A percentile compares a stretch with the other conserved stretches of the same genome.
Conservation (phyloP, 2,113 vertebrate genomes). For the Ceyx melanurus region DNA sequence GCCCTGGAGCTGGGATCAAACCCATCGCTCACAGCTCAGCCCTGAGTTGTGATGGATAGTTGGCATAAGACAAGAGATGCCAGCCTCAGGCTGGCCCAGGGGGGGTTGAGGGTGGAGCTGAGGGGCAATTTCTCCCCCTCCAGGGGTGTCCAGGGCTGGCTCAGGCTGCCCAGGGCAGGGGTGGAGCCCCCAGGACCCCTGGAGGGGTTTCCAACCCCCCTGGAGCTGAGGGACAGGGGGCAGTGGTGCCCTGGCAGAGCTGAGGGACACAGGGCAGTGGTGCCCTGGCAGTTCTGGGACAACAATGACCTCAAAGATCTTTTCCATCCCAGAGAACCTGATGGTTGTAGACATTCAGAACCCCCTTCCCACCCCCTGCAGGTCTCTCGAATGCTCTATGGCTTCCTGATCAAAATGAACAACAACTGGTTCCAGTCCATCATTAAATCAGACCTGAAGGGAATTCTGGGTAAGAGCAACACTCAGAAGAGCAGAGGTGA, state of each 20-base stretch:
- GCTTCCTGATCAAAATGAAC: slow-evolving; percentile 87
- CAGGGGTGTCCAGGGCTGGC: too few species aligned
- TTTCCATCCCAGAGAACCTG: too few species aligned
- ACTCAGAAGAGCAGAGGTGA: background rate
- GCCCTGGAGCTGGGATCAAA: background rate
- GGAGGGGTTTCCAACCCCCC: too few species aligned
- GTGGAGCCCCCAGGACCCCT: too few species aligned
- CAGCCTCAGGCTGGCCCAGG: background rate
- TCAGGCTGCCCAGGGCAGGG: too few species aligned
- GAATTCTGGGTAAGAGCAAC: slow-evolving; percentile 76
- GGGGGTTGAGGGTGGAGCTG: too few species aligned
- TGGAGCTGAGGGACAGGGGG: too few species aligned
- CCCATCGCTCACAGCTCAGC: background rate
- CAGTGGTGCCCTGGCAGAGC: too few species aligned
- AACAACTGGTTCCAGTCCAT: slow-evolving; percentile 92
- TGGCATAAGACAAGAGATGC: background rate
- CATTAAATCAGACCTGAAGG: slow-evolving; percentile 73
- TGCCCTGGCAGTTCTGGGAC: too few species aligned
- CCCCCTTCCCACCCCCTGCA: slow-evolving; percentile 25
- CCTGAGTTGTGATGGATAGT: background rate
- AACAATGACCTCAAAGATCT: too few species aligned
- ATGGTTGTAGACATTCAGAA: background rate
- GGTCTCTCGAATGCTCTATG: slow-evolving; percentile 88
- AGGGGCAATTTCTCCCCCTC: too few species aligned
- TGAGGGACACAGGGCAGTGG: too few species aligned